Evolutionary conservation across 1,140 invertebrate species (phyloP).

Genomic region (Diachasmimorpha longicaudata): DNA sequence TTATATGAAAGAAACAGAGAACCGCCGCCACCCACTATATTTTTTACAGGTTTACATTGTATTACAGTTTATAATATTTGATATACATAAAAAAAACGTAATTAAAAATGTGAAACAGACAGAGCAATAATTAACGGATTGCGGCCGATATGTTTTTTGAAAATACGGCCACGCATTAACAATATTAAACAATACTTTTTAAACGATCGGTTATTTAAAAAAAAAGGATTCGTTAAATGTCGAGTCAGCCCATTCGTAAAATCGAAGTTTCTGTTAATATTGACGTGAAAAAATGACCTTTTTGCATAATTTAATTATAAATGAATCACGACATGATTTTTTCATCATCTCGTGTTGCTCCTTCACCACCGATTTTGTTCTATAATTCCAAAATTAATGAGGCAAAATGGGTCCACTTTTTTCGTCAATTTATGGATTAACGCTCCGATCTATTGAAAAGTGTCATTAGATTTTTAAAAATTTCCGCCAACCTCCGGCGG

Average conservation of each 20-base stretch:
- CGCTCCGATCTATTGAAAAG: no score
- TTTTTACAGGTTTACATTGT: constrained; percentile 66
- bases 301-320: neutral
- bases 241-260: no score
- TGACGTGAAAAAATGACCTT: neutral
- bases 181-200: neutral
- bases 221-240: neutral
- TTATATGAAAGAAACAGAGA: constrained; percentile 45
- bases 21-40: constrained; percentile 62
- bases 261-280: neutral
- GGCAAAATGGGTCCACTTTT: no score
- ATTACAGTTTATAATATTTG: constrained; percentile 65
- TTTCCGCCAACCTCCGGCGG: no score
- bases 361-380: no score
- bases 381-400: no score
- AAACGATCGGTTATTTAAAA: neutral
- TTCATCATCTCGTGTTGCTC: no score
- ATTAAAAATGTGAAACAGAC: constrained; percentile 35
- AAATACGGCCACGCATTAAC: constrained; percentile 9
- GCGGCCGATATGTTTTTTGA: neutral
- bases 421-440: no score
- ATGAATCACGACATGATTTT: no score
- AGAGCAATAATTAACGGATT: constrained; percentile 16
- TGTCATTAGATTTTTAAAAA: no score
- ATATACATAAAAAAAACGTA: constrained; percentile 54